Conservation (phyloP, 2,888 invertebrate genomes). For the Hedychridium roseum region DNA sequence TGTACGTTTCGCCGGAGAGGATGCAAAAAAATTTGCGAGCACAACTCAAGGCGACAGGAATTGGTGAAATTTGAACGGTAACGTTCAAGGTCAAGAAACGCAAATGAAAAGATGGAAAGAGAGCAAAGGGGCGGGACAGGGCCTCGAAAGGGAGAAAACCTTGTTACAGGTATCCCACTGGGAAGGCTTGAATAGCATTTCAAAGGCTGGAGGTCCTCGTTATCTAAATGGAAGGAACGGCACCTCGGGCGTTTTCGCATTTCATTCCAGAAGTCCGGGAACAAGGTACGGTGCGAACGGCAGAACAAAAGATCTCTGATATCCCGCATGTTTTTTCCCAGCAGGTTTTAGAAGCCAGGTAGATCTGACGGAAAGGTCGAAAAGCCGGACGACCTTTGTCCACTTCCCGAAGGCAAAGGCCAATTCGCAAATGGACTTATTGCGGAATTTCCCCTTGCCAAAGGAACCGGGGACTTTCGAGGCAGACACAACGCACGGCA, state of each 20-base stretch:
- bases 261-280: conserved; percentile 14
- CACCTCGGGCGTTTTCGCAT: conserved; percentile 9
- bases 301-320: conserved; percentile 19
- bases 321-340: neutral
- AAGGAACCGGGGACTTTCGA: no score
- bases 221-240: neutral
- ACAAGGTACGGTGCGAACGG: conserved; percentile 5
- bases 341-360: neutral
- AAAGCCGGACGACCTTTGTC: neutral
- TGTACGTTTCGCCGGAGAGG: no score
- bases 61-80: no score
- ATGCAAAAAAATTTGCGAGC: no score
- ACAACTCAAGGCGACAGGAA: no score
- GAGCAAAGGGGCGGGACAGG: neutral
- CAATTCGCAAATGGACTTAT: no score
- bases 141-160: neutral
- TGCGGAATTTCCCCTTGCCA: no score
- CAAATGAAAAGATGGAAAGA: no score
- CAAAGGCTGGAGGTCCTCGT: neutral
- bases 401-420: no score
- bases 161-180: no score
- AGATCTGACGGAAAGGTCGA: neutral
- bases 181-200: conserved; percentile 3
- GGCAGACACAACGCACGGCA: no score
- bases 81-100: no score